Conservation (phyloP, 2,113 vertebrate species). For the Gavia stellata region DNA sequence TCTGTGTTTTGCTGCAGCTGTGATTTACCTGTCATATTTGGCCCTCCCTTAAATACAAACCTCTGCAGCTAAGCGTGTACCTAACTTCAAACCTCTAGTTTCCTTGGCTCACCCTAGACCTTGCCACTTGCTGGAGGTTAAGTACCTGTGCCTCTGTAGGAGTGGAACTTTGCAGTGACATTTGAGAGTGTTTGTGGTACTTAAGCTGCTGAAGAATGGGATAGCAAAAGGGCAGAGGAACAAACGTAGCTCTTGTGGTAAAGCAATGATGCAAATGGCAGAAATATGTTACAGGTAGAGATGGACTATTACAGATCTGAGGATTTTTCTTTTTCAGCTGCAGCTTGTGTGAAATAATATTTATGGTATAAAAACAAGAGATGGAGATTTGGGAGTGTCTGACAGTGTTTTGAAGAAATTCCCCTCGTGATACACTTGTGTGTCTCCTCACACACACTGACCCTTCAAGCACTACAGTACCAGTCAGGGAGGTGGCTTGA, state of each 20-base stretch:
- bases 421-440: neutral
- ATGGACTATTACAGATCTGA: neutral
- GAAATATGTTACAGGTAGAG: neutral
- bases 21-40: neutral
- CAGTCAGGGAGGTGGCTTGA: neutral
- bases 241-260: neutral
- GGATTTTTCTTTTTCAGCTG: neutral
- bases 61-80: neutral
- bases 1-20: neutral
- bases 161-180: neutral
- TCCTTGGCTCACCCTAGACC: neutral
- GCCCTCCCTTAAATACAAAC: neutral
- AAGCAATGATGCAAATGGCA: neutral
- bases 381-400: neutral
- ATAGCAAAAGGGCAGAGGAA: neutral
- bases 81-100: neutral
- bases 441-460: neutral
- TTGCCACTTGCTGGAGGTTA: neutral
- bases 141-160: rapidly evolving
- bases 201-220: neutral
- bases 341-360: neutral
- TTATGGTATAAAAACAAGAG: neutral
- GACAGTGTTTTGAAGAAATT: neutral
- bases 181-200: neutral
- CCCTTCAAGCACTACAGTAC: neutral